Conservation (phyloP, 2,113 vertebrate genomes). For the Platycercus adscitus region DNA sequence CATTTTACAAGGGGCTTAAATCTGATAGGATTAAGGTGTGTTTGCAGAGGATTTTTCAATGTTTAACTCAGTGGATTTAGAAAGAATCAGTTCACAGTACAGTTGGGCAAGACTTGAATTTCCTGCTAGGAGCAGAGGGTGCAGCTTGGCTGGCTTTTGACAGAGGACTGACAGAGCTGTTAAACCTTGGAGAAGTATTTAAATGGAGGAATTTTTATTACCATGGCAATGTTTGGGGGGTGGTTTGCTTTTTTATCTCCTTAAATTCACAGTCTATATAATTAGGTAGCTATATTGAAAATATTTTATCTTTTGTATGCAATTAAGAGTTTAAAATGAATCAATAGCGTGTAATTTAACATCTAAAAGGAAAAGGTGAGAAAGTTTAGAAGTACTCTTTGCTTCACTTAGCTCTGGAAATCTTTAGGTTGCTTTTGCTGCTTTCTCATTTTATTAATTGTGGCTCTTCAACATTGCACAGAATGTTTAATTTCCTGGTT, state of each 20-base stretch:
- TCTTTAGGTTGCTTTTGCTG: background rate
- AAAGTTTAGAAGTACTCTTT: background rate
- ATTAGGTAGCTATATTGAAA: background rate
- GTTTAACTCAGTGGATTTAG: background rate
- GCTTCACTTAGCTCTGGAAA: background rate
- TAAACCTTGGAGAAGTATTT: background rate
- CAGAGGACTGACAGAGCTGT: background rate
- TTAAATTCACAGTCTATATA: fast-evolving
- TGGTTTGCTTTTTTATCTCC: background rate
- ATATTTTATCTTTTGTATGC: background rate
- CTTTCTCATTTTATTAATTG: background rate
- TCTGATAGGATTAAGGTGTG: background rate
- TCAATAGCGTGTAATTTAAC: background rate
- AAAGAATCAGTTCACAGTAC: background rate
- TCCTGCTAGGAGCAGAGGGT: background rate
- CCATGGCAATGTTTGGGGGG: fast-evolving
- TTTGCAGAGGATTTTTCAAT: background rate
- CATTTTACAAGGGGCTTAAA: background rate
- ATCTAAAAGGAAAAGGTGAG: background rate
- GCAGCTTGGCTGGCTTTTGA: background rate
- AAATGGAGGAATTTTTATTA: background rate
- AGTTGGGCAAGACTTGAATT: background rate
- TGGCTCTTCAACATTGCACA: background rate
- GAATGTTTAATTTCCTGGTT: background rate
- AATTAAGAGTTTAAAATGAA: background rate